Conservation (phyloP, 2,888 invertebrate species). For the Cheilosia scutellata region DNA sequence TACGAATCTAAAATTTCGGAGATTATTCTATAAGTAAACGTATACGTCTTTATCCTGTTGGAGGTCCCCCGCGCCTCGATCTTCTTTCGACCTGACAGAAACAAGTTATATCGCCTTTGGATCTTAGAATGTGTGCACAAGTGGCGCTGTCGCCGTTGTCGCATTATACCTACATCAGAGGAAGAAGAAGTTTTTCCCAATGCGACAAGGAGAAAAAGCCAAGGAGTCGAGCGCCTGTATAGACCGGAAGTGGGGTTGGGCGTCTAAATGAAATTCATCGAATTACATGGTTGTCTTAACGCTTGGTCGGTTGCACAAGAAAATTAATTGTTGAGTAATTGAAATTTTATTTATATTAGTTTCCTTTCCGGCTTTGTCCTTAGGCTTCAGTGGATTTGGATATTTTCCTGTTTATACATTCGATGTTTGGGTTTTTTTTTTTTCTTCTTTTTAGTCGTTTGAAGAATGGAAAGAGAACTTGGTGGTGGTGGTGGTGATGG, state of each 20-base stretch:
- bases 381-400: constrained; percentile 65
- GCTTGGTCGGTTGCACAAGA: constrained; percentile 83
- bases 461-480: neutral
- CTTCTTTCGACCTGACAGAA: constrained; percentile 57
- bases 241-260: constrained; percentile 53
- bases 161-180: constrained; percentile 54
- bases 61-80: constrained; percentile 15
- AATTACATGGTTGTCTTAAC: constrained; percentile 80
- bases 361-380: constrained; percentile 79
- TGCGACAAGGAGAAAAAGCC: constrained; percentile 50
- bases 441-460: constrained; percentile 7
- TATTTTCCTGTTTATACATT: constrained; percentile 73
- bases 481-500: neutral
- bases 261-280: constrained; percentile 68
- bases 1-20: constrained; percentile 59
- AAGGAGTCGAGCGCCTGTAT: constrained; percentile 25
- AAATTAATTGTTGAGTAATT: constrained; percentile 85
- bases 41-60: constrained; percentile 1
- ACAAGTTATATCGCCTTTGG: constrained; percentile 75
- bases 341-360: constrained; percentile 84
- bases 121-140: constrained; percentile 54
- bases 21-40: constrained; percentile 47
- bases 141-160: constrained; percentile 51
- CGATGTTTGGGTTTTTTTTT: constrained; percentile 1
- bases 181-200: constrained; percentile 26